Evolutionary conservation across 2,888 invertebrate genomes (phyloP).

Genomic region (Phlogophora meticulosa): DNA sequence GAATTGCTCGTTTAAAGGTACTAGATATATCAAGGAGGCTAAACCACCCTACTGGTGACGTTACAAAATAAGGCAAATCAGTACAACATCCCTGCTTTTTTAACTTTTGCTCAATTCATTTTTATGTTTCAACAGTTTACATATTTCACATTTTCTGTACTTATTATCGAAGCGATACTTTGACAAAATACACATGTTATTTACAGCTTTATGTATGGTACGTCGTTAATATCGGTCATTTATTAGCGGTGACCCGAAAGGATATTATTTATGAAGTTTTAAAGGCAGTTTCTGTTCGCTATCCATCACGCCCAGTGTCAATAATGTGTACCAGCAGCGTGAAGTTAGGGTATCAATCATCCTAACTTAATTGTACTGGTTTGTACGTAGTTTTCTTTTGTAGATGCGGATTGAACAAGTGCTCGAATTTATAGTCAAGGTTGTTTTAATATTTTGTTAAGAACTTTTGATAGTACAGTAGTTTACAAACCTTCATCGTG

Average conservation of each 20-base stretch:
- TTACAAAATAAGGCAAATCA: slow-evolving; percentile 4
- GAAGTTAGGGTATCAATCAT: slow-evolving; percentile 82
- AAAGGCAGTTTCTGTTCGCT: slow-evolving; percentile 75
- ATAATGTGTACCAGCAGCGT: slow-evolving; percentile 72
- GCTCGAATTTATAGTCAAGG: slow-evolving; percentile 10
- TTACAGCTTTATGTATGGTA: slow-evolving; percentile 51
- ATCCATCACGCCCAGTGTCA: slow-evolving; percentile 86
- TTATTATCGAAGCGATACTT: slow-evolving; percentile 55
- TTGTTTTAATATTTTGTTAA: background rate
- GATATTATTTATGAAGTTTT: slow-evolving; percentile 77
- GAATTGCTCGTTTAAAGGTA: no score
- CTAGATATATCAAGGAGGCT: no score
- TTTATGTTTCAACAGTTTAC: slow-evolving; percentile 18
- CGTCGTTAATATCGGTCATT: slow-evolving; percentile 67
- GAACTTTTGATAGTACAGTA: background rate
- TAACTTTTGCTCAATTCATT: slow-evolving; percentile 10
- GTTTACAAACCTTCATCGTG: background rate
- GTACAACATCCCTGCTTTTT: background rate
- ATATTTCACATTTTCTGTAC: slow-evolving; percentile 25
- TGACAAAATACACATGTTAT: slow-evolving; percentile 51
- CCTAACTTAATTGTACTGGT: slow-evolving; percentile 80
- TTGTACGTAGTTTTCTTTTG: slow-evolving; percentile 67
- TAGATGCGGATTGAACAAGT: slow-evolving; percentile 22
- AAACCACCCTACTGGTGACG: no score
- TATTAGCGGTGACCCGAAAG: slow-evolving; percentile 66